phyloP scores from a whole-genome alignment of 2,888 invertebrate species.

The Cryptophagus acutangulus region DNA sequence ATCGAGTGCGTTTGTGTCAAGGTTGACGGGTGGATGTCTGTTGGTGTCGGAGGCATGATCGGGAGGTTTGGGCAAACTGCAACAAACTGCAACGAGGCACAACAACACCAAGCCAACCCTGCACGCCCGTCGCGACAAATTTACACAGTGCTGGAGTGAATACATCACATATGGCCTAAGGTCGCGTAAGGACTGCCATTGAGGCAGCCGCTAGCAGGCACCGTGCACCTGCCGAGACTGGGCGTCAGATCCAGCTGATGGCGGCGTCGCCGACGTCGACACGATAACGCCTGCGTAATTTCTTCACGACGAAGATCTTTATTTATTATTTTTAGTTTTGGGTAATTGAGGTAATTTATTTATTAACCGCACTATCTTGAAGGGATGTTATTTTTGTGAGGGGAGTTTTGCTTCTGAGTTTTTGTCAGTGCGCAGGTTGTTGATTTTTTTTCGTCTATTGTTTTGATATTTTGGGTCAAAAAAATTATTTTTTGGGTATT shows the following conservation, averaged over 20 bases:
- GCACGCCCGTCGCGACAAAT: slow-evolving; percentile 65
- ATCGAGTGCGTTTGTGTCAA: slow-evolving; percentile 26
- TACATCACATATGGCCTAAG: slow-evolving; percentile 48
- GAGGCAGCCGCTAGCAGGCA: slow-evolving; percentile 32
- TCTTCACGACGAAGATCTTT: too few species aligned
- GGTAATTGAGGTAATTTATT: too few species aligned
- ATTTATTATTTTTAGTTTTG: too few species aligned
- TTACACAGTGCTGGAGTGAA: slow-evolving; percentile 64
- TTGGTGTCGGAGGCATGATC: slow-evolving; percentile 31
- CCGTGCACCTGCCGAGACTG: slow-evolving; percentile 43
- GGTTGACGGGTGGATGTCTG: slow-evolving; percentile 25
- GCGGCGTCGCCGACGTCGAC: slow-evolving; percentile 32
- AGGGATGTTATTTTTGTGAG: too few species aligned
- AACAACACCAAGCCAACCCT: slow-evolving; percentile 46
- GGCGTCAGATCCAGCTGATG: slow-evolving; percentile 37
- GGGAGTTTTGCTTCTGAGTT: too few species aligned
- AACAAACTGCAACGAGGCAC: slow-evolving; percentile 33
- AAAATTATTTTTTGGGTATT: too few species aligned
- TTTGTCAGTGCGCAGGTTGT: too few species aligned
- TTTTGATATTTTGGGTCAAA: too few species aligned
- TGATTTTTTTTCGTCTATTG: too few species aligned
- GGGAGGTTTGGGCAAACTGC: slow-evolving; percentile 28
- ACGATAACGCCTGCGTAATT: too few species aligned
- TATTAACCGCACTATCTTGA: too few species aligned
- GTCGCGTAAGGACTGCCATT: slow-evolving; percentile 33